Conservation (phyloP, 1,140 invertebrate genomes). For the Neotoxoptera formosana region DNA sequence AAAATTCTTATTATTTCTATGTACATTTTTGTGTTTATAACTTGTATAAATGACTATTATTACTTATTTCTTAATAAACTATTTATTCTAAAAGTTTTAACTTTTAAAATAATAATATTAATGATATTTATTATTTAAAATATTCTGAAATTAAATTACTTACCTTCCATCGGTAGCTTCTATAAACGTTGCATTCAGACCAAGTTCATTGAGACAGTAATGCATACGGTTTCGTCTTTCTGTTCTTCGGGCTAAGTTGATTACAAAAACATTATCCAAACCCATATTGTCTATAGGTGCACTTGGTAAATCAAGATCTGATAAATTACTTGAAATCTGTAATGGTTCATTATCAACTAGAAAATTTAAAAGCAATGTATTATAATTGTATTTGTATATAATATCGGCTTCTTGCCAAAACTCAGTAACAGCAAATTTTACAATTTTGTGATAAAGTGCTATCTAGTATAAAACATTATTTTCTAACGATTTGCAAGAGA, state of each 20-base stretch:
- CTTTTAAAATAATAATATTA: not conserved
- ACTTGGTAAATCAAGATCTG: slow-evolving; percentile 59
- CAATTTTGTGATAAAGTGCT: too few relatives aligned
- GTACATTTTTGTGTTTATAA: slow-evolving; percentile 9
- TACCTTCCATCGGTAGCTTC: slow-evolving; percentile 91
- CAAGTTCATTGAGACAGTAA: slow-evolving; percentile 78
- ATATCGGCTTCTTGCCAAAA: too few relatives aligned
- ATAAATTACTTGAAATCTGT: slow-evolving; percentile 47
- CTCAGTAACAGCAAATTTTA: too few relatives aligned
- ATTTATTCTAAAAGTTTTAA: not conserved
- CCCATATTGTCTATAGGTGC: slow-evolving; percentile 65
- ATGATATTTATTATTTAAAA: not conserved
- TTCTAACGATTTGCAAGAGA: too few relatives aligned
- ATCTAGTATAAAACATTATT: too few relatives aligned
- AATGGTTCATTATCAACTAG: slow-evolving; percentile 39
- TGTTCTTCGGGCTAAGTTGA: slow-evolving; percentile 84
- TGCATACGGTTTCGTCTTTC: slow-evolving; percentile 83
- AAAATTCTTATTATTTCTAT: not conserved
- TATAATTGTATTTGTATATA: not conserved
- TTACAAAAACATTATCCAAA: slow-evolving; percentile 86
- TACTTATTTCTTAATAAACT: not conserved
- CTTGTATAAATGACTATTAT: not conserved
- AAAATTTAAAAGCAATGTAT: not conserved
- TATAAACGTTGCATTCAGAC: slow-evolving; percentile 76
- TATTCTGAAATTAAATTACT: slow-evolving; percentile 60